Percentiles rank a stretch among this genome's conserved stretches.
These are phyloP conservation scores for Upupa epops DNA, from an alignment of 2,113 vertebrate genomes.

Conservation along the genomic window DNA sequence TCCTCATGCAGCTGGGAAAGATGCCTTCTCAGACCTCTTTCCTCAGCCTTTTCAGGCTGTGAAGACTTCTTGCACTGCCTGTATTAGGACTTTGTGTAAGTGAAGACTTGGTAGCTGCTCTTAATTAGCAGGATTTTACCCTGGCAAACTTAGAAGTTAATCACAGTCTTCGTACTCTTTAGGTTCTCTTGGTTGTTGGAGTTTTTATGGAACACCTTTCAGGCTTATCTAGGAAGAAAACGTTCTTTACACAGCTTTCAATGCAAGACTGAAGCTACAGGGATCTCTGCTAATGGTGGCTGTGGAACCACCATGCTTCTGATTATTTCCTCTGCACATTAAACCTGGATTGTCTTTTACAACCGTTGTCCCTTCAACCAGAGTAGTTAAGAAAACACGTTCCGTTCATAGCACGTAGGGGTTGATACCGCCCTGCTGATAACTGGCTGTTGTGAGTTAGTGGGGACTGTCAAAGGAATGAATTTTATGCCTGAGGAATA, in stretches of 20 bases:
- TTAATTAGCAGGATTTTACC: neutral
- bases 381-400: conserved; percentile 7
- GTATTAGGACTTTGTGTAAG: neutral
- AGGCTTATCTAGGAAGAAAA: neutral
- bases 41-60: neutral
- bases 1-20: neutral
- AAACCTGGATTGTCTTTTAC: neutral
- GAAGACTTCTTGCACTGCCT: neutral
- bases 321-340: neutral
- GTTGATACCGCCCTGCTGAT: neutral
- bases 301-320: neutral
- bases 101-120: neutral
- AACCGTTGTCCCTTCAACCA: neutral
- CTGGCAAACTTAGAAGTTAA: neutral
- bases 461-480: conserved; percentile 51
- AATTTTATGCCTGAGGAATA: conserved; percentile 51
- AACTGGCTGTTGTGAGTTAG: neutral
- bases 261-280: neutral
- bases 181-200: neutral
- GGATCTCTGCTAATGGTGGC: neutral
- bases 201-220: neutral
- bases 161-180: neutral
- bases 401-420: neutral
- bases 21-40: neutral
- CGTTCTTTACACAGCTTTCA: neutral